Evolutionary conservation across 2,888 invertebrate genomes (phyloP).

Genomic region (Drosophila flavopinicola): DNA sequence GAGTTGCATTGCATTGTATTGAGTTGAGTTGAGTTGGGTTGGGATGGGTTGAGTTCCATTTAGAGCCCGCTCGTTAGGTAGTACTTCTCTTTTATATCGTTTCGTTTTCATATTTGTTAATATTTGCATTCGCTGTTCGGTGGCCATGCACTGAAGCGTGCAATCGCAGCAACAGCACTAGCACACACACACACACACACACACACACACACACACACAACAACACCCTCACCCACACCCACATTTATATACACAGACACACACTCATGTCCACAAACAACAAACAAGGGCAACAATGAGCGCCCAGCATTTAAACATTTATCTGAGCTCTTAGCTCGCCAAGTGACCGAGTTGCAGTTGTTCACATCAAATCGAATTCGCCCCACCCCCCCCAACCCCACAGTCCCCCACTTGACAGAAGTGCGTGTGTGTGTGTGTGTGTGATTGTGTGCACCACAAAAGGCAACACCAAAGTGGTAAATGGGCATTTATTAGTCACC

Average conservation of each 20-base stretch:
- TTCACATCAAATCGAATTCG: conserved; percentile 15
- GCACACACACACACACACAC: conserved; percentile 4
- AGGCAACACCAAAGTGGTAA: conserved; percentile 38
- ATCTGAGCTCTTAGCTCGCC: conserved; percentile 53
- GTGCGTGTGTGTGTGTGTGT: no score
- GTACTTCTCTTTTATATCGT: conserved; percentile 7
- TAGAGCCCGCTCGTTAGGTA: background rate
- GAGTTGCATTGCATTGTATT: background rate
- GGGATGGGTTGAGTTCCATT: no score
- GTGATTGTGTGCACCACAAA: conserved; percentile 23
- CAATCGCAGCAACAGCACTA: conserved; percentile 22
- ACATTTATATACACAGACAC: conserved; percentile 13
- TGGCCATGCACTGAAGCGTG: conserved; percentile 33
- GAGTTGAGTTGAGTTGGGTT: conserved; percentile 2
- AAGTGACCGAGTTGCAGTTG: conserved; percentile 18
- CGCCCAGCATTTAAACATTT: conserved; percentile 55
- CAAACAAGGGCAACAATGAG: conserved; percentile 28
- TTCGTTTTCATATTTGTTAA: conserved; percentile 63
- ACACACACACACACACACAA: conserved; percentile 18
- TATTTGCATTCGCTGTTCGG: conserved; percentile 64
- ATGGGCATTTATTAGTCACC: conserved; percentile 50
- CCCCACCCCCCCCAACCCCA: background rate
- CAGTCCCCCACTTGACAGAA: background rate
- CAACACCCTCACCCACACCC: conserved; percentile 1
- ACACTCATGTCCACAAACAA: conserved; percentile 8